These are phyloP conservation scores for Pantherophis guttatus DNA, from an alignment of 2,113 vertebrate genomes.

Conservation along the genomic window DNA sequence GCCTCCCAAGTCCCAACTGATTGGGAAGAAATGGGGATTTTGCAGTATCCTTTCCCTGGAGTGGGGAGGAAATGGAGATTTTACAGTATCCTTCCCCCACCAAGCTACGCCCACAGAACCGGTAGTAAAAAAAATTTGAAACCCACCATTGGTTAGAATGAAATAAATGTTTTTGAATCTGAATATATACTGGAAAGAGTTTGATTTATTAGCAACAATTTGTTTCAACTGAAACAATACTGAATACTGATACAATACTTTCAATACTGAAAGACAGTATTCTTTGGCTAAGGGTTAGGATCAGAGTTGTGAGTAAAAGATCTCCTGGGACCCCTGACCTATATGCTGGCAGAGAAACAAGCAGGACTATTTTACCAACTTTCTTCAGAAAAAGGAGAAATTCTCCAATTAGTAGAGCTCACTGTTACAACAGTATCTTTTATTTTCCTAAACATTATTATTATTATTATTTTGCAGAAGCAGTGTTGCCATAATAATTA, in stretches of 20 bases:
- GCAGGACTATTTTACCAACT: background rate
- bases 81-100: too few species aligned
- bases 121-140: too few species aligned
- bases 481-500: background rate
- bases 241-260: too few species aligned
- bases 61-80: too few species aligned
- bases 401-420: background rate
- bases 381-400: background rate
- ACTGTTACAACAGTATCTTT: background rate
- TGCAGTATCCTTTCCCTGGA: too few species aligned
- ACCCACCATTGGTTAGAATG: background rate
- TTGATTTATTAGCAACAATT: constrained; percentile 20
- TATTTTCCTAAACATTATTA: background rate
- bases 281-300: constrained; percentile 42
- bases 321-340: background rate
- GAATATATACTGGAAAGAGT: constrained; percentile 33
- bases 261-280: constrained; percentile 29
- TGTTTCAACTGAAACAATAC: constrained; percentile 33
- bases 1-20: too few species aligned
- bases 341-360: background rate
- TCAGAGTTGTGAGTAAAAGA: background rate
- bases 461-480: background rate
- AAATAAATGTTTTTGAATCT: constrained; percentile 19
- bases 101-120: too few species aligned
- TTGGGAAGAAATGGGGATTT: too few species aligned